Evolutionary conservation across 1,140 invertebrate species (phyloP), one percentile per base, ranked within the genome.

Genomic region (Neodiprion virginianus): DNA sequence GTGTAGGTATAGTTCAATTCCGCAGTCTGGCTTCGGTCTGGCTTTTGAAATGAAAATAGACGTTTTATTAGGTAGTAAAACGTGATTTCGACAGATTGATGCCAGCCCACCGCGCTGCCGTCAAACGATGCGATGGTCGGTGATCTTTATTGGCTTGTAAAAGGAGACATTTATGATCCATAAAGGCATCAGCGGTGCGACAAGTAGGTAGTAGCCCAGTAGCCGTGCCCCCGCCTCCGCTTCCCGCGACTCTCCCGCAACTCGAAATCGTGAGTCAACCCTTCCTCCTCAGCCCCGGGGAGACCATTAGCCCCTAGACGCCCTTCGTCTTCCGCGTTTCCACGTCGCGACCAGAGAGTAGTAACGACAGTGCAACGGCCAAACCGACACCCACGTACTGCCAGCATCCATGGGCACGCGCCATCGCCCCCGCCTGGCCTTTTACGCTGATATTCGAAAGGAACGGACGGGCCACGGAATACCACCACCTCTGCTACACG

Each of bases 111-210:
- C 76, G 78, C 72, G 71, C 78, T 77, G 80, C 81, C 83, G 86
- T 86, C 83, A 87, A 85, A 82, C 83, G 67, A 4, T 23, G 28
- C 21, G 76, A 76, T 79, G 80, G 78, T 81, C 82, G 76, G 79
- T 14, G 71, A 87, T 88, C 84, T 89, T 89, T 89, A 89, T 89
- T 87, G 86, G 28, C 84, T 79, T 84, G 85, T 87, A 88, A 87
- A 88, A 84, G 85, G 88, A 88, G 88, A 89, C 87, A 81, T 89
- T 89, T 89, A 89, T 86, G 87, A 88, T 89, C 88, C 86, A 89
- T 88, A 88, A 88, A 89, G 86, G 84, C 85, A 81, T 86, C 84
- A 83, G 83, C 84, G 82, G 80, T 83, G 79, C 77, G 78, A 61
- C 53, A 61, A 61, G 53, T 61, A 61, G 53, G 11, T 40, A 40